Percentiles rank a stretch among this genome's conserved stretches.
Conservation (phyloP, 37 sponge, comb jelly and placozoan genomes). For the Halisarca cf. caerulea region DNA sequence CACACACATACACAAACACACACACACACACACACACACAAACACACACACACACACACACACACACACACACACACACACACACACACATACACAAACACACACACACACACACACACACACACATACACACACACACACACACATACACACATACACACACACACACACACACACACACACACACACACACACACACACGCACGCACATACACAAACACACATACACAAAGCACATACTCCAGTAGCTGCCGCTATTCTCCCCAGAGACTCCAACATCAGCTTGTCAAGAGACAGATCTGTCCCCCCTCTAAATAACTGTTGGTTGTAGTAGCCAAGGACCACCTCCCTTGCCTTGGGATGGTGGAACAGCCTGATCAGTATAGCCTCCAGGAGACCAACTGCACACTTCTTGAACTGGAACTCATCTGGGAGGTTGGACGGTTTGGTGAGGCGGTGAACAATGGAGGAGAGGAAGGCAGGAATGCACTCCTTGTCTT, state of each 20-base stretch:
- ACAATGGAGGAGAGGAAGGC: slow-evolving; percentile 61
- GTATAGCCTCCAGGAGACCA: not conserved
- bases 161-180: no score
- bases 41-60: no score
- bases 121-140: no score
- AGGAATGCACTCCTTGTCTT: slow-evolving; percentile 23
- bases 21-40: no score
- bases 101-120: no score
- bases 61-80: no score
- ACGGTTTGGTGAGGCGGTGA: slow-evolving; percentile 57
- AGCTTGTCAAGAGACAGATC: not conserved
- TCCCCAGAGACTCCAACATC: slow-evolving; percentile 15
- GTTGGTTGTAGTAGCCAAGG: slow-evolving; percentile 1
- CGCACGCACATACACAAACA: no score
- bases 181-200: no score
- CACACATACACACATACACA: no score
- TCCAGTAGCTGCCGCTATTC: slow-evolving; percentile 13
- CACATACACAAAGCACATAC: no score
- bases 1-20: no score
- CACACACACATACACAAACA: no score
- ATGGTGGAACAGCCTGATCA: not conserved
- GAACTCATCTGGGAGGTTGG: not conserved
- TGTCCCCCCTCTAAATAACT: slow-evolving; percentile 1
- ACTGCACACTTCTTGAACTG: slow-evolving; percentile 14
- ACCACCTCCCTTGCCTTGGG: not conserved